Base-by-base conservation (phyloP, 1,140 invertebrate genomes). In the Aphelenchoides avenae region DNA sequence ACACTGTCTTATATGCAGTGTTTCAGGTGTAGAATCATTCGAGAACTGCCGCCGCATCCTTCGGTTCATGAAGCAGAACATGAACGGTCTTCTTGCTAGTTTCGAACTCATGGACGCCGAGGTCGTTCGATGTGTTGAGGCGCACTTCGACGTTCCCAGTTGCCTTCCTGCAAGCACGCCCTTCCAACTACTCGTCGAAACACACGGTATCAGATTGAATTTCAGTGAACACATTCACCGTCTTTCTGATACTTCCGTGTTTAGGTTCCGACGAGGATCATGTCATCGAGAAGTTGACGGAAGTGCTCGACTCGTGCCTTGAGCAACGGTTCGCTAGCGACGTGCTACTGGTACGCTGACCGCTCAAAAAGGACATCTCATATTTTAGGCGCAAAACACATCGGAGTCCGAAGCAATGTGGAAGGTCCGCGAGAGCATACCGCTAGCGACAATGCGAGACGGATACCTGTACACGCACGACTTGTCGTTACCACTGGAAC, bases 401-500 rank as follows among this genome's bases (percentile, higher is more conserved):
- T 18, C 40, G 13, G 64, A 66, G 30, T 42, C 65, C 29, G 59
- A 41, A 7, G n/a, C 73, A 42, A 66, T 83, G 4, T 83, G 82
- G 82, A 57, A 63, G 20, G 40, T 83, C 7, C 64, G 82, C 48
- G 93, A 96, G 80, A 81, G 86, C 53, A 87, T 94, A n/a, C 84
- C 91, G 0, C 85, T 87, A n/a, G n/a, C n/a, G 66, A 86, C 85
- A 1, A 79, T 89, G 13, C 73, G 87, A 15, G 87, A 89, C 68
- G 91, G 91, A 3, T 93, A 92, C 79, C 85, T 87, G 24, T 96
- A 91, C 77, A 95, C 95, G 78, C 96, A 97, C 77, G 93, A 98
- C 76, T 83, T 98, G 1, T 94, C 91, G 0, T 75, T 97, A 54
- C 91, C 91, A 0, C 74, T 89, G n/a, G 77, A 81, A 4, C 73